phyloP scores from a whole-genome alignment of 2,888 invertebrate genomes.

The Aphidius colemani region DNA sequence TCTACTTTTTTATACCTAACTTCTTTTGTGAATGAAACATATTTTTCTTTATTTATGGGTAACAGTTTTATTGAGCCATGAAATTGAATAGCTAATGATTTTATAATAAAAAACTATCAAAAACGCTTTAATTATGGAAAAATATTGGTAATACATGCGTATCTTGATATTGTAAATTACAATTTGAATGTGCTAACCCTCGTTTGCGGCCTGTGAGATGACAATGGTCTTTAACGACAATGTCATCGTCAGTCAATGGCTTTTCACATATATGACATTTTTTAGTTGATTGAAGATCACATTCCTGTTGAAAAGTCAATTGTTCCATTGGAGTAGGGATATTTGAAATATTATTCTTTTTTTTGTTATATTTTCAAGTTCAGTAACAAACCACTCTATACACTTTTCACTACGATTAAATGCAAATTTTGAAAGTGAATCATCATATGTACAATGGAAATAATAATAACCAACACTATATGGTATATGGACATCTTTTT shows the following conservation, averaged over 20 bases:
- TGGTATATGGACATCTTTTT: constrained; percentile 22
- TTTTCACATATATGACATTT: constrained; percentile 35
- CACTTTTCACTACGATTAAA: constrained; percentile 22
- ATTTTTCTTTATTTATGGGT: constrained; percentile 40
- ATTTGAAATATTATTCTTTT: constrained; percentile 15
- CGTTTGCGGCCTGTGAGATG: constrained; percentile 34
- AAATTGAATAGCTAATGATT: constrained; percentile 33
- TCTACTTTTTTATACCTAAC: not conserved
- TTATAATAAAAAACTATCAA: constrained; percentile 43
- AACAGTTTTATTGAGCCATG: constrained; percentile 33
- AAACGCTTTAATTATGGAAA: constrained; percentile 42
- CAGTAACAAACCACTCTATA: constrained; percentile 31
- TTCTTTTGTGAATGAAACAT: constrained; percentile 44
- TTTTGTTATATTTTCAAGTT: constrained; percentile 21
- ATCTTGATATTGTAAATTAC: constrained; percentile 39
- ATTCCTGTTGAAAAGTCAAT: constrained; percentile 21
- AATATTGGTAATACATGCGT: constrained; percentile 36
- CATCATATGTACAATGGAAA: constrained; percentile 23
- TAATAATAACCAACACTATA: constrained; percentile 24
- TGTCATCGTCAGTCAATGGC: constrained; percentile 22
- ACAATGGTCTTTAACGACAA: constrained; percentile 32
- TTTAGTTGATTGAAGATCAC: constrained; percentile 16
- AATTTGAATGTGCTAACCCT: constrained; percentile 37
- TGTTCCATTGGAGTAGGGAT: constrained; percentile 22
- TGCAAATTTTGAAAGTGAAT: constrained; percentile 27